Conservation (phyloP, 2,113 vertebrate genomes). For the Gambusia holbrooki region DNA sequence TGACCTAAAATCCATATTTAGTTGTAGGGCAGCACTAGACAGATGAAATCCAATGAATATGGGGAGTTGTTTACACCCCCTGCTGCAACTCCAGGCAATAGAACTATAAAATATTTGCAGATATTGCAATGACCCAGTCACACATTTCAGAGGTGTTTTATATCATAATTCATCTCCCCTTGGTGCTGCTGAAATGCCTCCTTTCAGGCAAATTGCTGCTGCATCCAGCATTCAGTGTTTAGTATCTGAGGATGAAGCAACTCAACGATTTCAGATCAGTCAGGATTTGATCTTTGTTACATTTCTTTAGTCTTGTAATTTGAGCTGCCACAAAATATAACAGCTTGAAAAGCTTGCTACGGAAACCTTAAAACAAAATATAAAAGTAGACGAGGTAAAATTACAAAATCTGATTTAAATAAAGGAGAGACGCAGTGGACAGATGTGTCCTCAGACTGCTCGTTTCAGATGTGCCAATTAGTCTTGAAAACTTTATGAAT, state of each 20-base stretch:
- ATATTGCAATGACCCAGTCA: slow-evolving; percentile 21
- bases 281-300: background rate
- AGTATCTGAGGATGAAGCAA: slow-evolving; percentile 3
- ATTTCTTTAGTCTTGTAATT: background rate
- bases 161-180: slow-evolving; percentile 12
- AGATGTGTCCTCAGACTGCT: slow-evolving; percentile 22
- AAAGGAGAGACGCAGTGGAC: slow-evolving; percentile 12
- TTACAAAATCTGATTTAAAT: slow-evolving; percentile 31
- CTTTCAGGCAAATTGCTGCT: slow-evolving; percentile 15
- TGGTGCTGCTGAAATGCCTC: background rate
- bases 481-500: slow-evolving; percentile 6
- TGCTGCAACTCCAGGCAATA: background rate
- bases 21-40: slow-evolving; percentile 28
- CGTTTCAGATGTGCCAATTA: slow-evolving; percentile 30
- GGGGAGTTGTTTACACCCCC: slow-evolving; percentile 27
- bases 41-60: slow-evolving; percentile 34
- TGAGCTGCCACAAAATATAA: slow-evolving; percentile 1
- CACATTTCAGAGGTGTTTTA: slow-evolving; percentile 22
- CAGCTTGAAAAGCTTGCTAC: background rate
- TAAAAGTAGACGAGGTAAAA: slow-evolving; percentile 21
- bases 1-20: slow-evolving; percentile 48
- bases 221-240: slow-evolving; percentile 1
- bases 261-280: background rate
- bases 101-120: slow-evolving; percentile 29
- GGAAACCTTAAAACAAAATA: background rate